phyloP scores from a whole-genome alignment of 2,797 vertebrate species.

The Geotrypetes seraphini region DNA sequence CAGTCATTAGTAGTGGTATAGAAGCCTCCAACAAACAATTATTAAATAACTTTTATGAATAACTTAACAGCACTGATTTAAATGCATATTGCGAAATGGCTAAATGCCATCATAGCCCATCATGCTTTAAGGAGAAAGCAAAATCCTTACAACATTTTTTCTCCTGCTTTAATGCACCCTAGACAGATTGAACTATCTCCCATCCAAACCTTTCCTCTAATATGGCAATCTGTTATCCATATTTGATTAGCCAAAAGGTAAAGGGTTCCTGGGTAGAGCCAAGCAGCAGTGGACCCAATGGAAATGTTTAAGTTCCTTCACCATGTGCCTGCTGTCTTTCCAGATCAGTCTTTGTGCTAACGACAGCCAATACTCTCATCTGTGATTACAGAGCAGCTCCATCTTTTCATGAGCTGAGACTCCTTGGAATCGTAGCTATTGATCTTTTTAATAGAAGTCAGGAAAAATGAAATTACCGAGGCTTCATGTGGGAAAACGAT shows the following conservation, averaged over 20 bases:
- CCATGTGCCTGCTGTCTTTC: slow-evolving; percentile 42
- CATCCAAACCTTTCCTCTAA: slow-evolving; percentile 45
- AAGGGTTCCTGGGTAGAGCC: slow-evolving; percentile 47
- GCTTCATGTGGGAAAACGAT: slow-evolving; percentile 63
- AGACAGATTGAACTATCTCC: slow-evolving; percentile 37
- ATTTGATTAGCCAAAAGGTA: slow-evolving; percentile 59
- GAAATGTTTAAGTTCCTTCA: slow-evolving; percentile 55
- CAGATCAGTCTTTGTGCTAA: slow-evolving; percentile 65
- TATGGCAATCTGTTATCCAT: slow-evolving; percentile 54
- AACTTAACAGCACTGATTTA: slow-evolving; percentile 8
- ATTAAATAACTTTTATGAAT: no score
- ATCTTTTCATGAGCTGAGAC: slow-evolving; percentile 69
- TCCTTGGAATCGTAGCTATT: slow-evolving; percentile 78
- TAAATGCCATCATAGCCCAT: slow-evolving; percentile 23
- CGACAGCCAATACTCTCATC: slow-evolving; percentile 75
- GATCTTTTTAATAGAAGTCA: slow-evolving; percentile 81
- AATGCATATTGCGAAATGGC: slow-evolving; percentile 15
- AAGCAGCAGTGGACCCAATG: slow-evolving; percentile 36
- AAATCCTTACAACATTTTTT: slow-evolving; percentile 38
- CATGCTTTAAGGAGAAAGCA: slow-evolving; percentile 34
- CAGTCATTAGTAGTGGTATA: no score
- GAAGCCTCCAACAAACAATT: no score
- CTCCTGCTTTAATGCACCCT: slow-evolving; percentile 34
- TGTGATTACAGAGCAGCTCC: slow-evolving; percentile 69
- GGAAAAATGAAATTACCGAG: slow-evolving; percentile 76